phyloP scores from a whole-genome alignment of 1,140 invertebrate species.

The Hyposmocoma kahamanoa region DNA sequence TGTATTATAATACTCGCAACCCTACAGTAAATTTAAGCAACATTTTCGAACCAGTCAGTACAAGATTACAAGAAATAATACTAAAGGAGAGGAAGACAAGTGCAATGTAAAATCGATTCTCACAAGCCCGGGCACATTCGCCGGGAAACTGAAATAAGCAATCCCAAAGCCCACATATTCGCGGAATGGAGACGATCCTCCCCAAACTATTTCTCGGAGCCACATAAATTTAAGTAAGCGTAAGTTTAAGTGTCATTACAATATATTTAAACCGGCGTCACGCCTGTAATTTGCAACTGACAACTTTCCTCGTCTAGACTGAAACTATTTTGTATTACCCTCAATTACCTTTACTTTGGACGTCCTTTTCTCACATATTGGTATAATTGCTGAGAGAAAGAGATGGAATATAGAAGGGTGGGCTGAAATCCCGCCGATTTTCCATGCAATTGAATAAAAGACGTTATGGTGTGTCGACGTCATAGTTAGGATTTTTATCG shows the following conservation, averaged over 20 bases:
- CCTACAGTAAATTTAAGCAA: too few relatives aligned
- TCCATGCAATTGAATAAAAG: conserved; percentile 71
- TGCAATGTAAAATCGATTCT: too few relatives aligned
- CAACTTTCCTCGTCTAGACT: conserved; percentile 67
- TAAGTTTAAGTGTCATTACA: conserved; percentile 50
- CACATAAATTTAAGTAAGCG: conserved; percentile 57
- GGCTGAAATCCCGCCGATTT: conserved; percentile 63
- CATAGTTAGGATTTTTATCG: conserved; percentile 40
- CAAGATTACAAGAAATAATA: too few relatives aligned
- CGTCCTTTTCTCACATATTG: conserved; percentile 25
- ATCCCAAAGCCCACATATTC: conserved; percentile 8
- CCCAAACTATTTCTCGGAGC: conserved; percentile 26
- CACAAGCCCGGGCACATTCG: too few relatives aligned
- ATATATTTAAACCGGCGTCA: conserved; percentile 53
- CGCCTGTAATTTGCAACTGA: conserved; percentile 59
- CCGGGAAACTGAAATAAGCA: background rate
- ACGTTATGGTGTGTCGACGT: conserved; percentile 57
- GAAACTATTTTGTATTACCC: conserved; percentile 67
- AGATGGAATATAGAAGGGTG: conserved; percentile 38
- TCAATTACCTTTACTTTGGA: conserved; percentile 54
- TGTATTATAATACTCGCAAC: too few relatives aligned
- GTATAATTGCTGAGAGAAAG: conserved; percentile 18
- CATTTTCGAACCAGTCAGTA: too few relatives aligned
- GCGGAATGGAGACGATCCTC: conserved; percentile 33
- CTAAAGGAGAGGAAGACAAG: too few relatives aligned